A percentile compares a stretch with the other conserved stretches of the same genome.
These are phyloP conservation scores for Fragum sueziense DNA, from an alignment of 2,888 invertebrate genomes.

Conservation along the genomic window DNA sequence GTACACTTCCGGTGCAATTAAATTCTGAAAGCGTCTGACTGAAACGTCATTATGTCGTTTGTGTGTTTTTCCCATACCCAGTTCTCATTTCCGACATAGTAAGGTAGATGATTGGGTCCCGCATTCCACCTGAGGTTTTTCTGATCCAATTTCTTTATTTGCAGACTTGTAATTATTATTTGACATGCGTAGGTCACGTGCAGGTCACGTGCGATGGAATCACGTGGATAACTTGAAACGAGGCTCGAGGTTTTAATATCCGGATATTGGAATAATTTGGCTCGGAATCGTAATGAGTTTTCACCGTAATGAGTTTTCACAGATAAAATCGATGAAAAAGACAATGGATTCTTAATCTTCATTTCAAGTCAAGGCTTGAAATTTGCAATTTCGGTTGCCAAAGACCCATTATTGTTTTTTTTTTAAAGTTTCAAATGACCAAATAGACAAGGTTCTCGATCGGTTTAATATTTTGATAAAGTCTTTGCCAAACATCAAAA, in stretches of 20 bases:
- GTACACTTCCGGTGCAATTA: background rate
- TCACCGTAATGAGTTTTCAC: too few relatives aligned
- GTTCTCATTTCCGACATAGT: background rate
- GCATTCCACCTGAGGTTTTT: slow-evolving; percentile 22
- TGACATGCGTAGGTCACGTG: slow-evolving; percentile 37
- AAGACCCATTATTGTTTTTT: too few relatives aligned
- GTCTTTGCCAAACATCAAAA: too few relatives aligned
- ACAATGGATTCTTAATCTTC: background rate
- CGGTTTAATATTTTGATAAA: too few relatives aligned
- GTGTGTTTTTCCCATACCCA: background rate
- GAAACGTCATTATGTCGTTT: background rate
- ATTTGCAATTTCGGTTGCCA: too few relatives aligned
- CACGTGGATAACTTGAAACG: slow-evolving; percentile 29
- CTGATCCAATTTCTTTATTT: slow-evolving; percentile 10
- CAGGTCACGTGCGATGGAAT: slow-evolving; percentile 29
- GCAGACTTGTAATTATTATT: slow-evolving; percentile 33
- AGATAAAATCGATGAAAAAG: background rate
- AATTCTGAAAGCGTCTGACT: background rate
- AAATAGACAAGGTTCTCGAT: too few relatives aligned
- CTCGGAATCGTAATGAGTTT: background rate
- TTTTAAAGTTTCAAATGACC: too few relatives aligned
- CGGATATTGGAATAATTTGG: slow-evolving; percentile 28
- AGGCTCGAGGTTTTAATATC: slow-evolving; percentile 18
- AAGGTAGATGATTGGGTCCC: background rate
- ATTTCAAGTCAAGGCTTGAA: too few relatives aligned